Percentiles rank a stretch among this genome's conserved stretches.
Conservation (phyloP, 2,797 vertebrate species). For the Erpetoichthys calabaricus region DNA sequence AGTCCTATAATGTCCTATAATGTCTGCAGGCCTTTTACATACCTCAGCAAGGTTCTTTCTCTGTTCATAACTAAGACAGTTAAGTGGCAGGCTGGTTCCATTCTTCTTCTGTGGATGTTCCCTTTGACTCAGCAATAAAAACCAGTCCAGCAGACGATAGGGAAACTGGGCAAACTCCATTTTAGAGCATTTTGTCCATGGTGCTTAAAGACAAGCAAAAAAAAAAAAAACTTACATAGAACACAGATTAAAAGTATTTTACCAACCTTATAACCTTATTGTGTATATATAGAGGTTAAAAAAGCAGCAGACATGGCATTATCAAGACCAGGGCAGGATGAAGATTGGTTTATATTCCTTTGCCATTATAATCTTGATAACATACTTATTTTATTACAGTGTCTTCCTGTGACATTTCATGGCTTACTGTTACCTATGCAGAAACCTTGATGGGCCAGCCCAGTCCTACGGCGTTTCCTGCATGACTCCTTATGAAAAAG, state of each 20-base stretch:
- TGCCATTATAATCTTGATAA: too few species aligned
- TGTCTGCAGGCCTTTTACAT: not conserved
- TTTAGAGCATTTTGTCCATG: slow-evolving; percentile 32
- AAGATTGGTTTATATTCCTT: too few species aligned
- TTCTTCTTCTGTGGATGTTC: slow-evolving; percentile 26
- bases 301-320: too few species aligned
- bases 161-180: slow-evolving; percentile 50
- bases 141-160: slow-evolving; percentile 56
- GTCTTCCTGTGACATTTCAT: too few species aligned
- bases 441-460: slow-evolving; percentile 41
- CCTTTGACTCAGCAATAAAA: slow-evolving; percentile 53
- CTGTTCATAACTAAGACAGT: slow-evolving; percentile 34
- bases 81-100: slow-evolving; percentile 29
- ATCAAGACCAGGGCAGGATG: too few species aligned
- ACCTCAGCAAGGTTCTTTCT: slow-evolving; percentile 41
- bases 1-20: not conserved
- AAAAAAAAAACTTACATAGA: not conserved
- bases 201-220: slow-evolving; percentile 26
- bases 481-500: slow-evolving; percentile 52
- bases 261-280: too few species aligned
- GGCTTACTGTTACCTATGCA: slow-evolving; percentile 37
- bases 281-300: too few species aligned
- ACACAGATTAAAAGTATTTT: too few species aligned
- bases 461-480: slow-evolving; percentile 39
- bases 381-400: too few species aligned